Conservation (phyloP, 37 sponge, comb jelly and placozoan genomes). For the Hexactinellida sp. region DNA sequence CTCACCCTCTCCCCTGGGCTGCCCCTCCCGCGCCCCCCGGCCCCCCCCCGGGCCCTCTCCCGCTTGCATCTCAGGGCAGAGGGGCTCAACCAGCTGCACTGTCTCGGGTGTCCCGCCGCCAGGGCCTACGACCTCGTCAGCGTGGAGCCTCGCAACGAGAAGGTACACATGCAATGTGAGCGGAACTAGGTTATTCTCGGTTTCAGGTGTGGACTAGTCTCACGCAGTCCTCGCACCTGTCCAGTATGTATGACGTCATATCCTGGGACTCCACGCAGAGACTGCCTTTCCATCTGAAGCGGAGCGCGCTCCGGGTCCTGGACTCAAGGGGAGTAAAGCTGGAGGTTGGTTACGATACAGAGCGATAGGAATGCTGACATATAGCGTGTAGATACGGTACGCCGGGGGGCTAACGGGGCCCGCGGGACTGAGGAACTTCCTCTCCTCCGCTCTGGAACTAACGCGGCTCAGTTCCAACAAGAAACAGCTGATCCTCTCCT, state of each 20-base stretch:
- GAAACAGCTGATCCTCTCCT: slow-evolving; percentile 1
- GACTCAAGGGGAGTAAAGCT: neutral
- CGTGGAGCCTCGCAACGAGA: neutral
- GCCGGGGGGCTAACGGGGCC: neutral
- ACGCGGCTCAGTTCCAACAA: neutral
- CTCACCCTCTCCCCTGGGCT: neutral
- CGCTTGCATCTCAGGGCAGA: neutral
- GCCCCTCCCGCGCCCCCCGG: neutral
- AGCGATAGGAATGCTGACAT: neutral
- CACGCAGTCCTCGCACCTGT: neutral
- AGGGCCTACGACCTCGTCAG: neutral
- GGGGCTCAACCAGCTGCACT: neutral
- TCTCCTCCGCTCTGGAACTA: neutral
- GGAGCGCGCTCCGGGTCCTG: slow-evolving; percentile 25
- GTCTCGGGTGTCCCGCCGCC: neutral
- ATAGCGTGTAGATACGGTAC: neutral
- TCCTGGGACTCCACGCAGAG: slow-evolving; percentile 35
- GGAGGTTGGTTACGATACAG: neutral
- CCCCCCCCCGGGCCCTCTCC: neutral
- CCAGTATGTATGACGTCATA: slow-evolving; percentile 31
- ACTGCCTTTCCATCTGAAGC: slow-evolving; percentile 38
- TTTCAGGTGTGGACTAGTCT: neutral
- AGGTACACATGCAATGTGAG: neutral
- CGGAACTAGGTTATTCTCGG: neutral
- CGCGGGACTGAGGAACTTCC: neutral